A percentile compares a stretch with the other conserved stretches of the same genome.
phyloP scores from a whole-genome alignment of 2,113 vertebrate species.

The Hirundichthys speculiger region DNA sequence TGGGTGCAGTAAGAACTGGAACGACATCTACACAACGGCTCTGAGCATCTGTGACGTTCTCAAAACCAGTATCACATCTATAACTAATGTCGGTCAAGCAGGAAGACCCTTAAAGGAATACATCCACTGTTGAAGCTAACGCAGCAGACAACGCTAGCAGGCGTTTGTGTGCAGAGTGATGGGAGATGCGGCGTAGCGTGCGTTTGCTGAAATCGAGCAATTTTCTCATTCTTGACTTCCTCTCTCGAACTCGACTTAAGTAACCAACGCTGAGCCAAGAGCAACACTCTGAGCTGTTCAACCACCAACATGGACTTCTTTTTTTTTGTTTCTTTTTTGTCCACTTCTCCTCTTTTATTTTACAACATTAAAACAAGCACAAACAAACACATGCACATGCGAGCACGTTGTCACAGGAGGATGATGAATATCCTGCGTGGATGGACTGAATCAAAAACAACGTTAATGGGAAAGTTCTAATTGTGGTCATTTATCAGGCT shows the following conservation, averaged over 20 bases:
- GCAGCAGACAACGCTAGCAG: no score
- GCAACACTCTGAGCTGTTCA: slow-evolving; percentile 30
- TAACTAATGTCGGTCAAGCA: no score
- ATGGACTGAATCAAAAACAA: slow-evolving; percentile 58
- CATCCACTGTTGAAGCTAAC: no score
- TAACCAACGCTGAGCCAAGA: slow-evolving; percentile 33
- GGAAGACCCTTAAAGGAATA: no score
- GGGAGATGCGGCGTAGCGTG: no score
- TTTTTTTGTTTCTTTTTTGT: slow-evolving; percentile 1
- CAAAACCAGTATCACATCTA: no score
- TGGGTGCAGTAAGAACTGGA: no score
- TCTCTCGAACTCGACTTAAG: not conserved
- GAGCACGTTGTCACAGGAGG: not conserved
- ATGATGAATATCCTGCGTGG: slow-evolving; percentile 51
- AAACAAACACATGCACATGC: slow-evolving; percentile 38
- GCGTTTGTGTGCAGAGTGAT: no score
- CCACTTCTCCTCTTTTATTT: not conserved
- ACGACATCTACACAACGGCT: no score
- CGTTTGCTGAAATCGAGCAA: no score
- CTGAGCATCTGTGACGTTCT: no score
- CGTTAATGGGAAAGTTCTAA: slow-evolving; percentile 57
- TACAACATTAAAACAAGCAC: slow-evolving; percentile 7
- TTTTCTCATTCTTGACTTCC: no score
- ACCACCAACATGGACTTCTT: not conserved
- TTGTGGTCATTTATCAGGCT: slow-evolving; percentile 59